Evolutionary conservation across 1,140 invertebrate species (phyloP), one percentile per base, ranked within the genome.

Genomic region (Drosophila rufa): DNA sequence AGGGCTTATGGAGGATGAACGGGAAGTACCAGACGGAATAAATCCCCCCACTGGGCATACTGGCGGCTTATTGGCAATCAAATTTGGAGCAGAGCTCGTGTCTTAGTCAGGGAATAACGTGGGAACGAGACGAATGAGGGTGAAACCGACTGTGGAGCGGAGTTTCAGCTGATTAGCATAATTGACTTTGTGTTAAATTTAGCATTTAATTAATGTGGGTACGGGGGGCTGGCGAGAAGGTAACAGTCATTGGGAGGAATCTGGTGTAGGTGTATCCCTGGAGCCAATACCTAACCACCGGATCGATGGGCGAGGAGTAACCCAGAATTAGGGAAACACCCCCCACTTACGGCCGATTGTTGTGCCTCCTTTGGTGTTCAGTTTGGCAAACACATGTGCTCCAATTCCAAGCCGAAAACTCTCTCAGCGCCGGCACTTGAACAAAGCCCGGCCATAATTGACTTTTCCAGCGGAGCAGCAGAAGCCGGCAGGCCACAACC

Each of bases 181-280:
- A 87, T 90, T 90, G 80, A 87, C 85, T 90, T 71, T 80, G 80
- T 71, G 85, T 87, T 87, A 87, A 90, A 87, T 87, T 87, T 90
- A 87, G 84, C 84, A 75, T 87, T 89, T 87, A 87, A 87, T 89
- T 87, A 87, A 87, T 87, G 87, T 78, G 85, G 47, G 53, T 50
- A 79, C 64, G 45, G 36, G 22, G 19, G n/a, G 60, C 71, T 51
- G 50, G 48, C 77, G 75, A 67, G 69, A 47, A 64, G 43, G 64
- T 57, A 59, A 22, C 27, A 45, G 25, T 53, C 55, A 69, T 15
- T 46, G 5, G 33, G n/a, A 22, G 40, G 48, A 57, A 51, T 19
- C 25, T 15, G 33, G 33, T 33, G 30, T 30, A 25, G 27, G 27
- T 61, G 61, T 43, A 61, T 33, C 38, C 36, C 40, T 27, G 30